Conservation (phyloP, 2,888 invertebrate species). For the Trichogramma evanescens region DNA sequence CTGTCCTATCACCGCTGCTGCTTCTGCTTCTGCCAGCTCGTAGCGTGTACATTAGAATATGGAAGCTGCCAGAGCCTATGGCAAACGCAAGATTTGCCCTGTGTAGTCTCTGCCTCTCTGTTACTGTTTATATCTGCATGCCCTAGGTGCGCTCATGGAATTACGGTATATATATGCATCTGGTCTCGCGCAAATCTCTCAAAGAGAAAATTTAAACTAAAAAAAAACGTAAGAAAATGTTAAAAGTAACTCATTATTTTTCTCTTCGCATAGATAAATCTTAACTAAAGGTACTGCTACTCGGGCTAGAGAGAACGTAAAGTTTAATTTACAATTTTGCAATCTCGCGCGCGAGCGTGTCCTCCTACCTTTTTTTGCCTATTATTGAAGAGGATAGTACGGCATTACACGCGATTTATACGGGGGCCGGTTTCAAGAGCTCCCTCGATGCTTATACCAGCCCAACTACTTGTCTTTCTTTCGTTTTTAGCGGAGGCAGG, state of each 20-base stretch:
- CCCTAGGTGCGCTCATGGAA: neutral
- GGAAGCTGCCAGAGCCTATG: too few relatives aligned
- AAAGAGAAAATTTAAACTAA: neutral
- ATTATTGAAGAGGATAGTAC: slow-evolving; percentile 5
- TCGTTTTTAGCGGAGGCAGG: neutral
- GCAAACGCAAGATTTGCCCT: neutral
- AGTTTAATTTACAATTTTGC: slow-evolving; percentile 18
- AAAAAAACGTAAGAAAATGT: neutral
- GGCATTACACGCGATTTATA: too few relatives aligned
- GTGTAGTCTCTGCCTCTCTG: neutral
- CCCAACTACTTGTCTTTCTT: neutral
- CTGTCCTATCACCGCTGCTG: slow-evolving; percentile 2
- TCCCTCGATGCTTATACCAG: slow-evolving; percentile 28
- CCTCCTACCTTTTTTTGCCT: slow-evolving; percentile 9
- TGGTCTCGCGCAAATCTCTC: neutral
- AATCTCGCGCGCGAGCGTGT: neutral
- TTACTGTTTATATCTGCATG: neutral
- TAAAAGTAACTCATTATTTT: neutral
- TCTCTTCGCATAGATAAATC: too few relatives aligned
- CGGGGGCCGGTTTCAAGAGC: slow-evolving; percentile 22
- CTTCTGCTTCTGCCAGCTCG: neutral
- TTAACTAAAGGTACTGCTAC: too few relatives aligned
- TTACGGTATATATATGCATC: too few relatives aligned
- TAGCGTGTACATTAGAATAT: too few relatives aligned
- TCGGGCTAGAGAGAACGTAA: neutral